phyloP scores from a whole-genome alignment of 2,797 vertebrate genomes.

The Corythornis leucogaster region DNA sequence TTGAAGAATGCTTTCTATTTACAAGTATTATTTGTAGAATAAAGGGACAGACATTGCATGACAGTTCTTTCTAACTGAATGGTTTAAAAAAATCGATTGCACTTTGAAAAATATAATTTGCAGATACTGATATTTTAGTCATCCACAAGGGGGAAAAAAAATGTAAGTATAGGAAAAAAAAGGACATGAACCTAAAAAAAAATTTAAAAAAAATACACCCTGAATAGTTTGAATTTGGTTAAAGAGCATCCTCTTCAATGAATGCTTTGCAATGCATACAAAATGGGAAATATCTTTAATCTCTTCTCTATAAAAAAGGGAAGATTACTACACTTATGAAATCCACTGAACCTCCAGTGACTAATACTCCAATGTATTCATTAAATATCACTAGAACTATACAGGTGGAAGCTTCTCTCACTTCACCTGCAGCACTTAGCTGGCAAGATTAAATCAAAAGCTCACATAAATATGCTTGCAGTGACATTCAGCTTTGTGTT shows the following conservation, averaged over 20 bases:
- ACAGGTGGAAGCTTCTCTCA: neutral
- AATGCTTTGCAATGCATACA: neutral
- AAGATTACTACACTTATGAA: neutral
- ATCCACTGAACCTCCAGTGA: neutral
- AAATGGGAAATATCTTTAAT: neutral
- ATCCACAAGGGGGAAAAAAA: neutral
- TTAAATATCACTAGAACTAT: neutral
- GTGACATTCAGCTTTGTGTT: conserved; percentile 14
- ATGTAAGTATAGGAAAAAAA: neutral
- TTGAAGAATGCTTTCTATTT: neutral
- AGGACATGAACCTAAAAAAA: neutral
- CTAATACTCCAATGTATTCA: neutral
- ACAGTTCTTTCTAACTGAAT: neutral
- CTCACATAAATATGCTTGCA: conserved; percentile 31
- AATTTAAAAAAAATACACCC: accelerated
- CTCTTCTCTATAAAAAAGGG: neutral
- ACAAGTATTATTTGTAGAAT: neutral
- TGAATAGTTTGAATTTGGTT: neutral
- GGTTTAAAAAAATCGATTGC: neutral
- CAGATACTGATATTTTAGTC: neutral
- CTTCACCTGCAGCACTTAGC: conserved; percentile 29
- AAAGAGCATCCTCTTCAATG: neutral
- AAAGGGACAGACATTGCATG: neutral
- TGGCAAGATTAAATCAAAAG: conserved; percentile 39
- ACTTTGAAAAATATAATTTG: neutral